Evolutionary conservation across 2,797 vertebrate species (phyloP).

Genomic region (Bradypodion ventrale): DNA sequence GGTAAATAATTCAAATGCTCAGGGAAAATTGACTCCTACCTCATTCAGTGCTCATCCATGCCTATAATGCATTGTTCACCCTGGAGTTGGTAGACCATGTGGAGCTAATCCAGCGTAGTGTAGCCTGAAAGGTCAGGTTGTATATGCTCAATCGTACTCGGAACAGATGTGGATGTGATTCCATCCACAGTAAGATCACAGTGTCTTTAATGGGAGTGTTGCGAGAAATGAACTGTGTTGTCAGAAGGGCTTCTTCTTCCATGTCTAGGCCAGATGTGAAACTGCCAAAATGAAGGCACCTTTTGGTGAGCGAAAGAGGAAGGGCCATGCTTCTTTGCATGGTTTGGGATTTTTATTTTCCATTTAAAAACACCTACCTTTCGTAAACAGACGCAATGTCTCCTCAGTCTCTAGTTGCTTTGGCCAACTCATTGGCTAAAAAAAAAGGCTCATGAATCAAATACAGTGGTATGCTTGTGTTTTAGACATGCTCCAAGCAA

Average conservation of each 20-base stretch:
- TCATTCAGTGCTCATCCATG: too few relatives aligned
- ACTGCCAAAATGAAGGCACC: too few relatives aligned
- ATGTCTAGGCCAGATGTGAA: too few relatives aligned
- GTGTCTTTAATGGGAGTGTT: neutral
- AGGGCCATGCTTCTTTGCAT: too few relatives aligned
- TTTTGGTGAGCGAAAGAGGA: too few relatives aligned
- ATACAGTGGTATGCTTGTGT: neutral
- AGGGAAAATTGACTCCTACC: neutral
- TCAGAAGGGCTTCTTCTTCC: too few relatives aligned
- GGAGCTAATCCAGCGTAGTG: accelerated
- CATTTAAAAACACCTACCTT: too few relatives aligned
- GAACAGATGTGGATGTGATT: neutral
- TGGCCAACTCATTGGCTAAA: too few relatives aligned
- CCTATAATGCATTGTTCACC: accelerated
- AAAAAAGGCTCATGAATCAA: neutral
- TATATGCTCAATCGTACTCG: neutral
- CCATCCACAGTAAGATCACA: neutral
- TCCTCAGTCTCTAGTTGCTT: too few relatives aligned
- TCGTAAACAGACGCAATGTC: too few relatives aligned
- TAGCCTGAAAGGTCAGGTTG: neutral
- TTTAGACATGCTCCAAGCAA: conserved; percentile 6
- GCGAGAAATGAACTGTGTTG: neutral
- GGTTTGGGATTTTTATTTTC: too few relatives aligned
- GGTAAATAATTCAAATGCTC: neutral
- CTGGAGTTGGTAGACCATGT: neutral